Base-by-base conservation (phyloP, 2,888 invertebrate species). In the Polylopha cassiicola region DNA sequence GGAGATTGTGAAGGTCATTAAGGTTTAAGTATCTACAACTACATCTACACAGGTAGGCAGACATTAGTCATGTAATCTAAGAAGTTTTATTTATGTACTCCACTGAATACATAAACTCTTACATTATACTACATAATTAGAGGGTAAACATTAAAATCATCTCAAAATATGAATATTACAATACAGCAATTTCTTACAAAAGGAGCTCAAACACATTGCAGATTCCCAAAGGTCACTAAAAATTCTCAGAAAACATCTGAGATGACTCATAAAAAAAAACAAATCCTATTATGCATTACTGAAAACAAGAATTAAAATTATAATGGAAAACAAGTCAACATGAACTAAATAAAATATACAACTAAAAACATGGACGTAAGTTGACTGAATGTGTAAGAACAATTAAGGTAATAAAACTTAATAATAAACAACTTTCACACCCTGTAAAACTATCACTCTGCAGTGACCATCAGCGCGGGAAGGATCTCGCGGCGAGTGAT, bases 291-390 rank as follows among this genome's bases (percentile, higher is more conserved):
- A 84, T 84, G 82, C 81, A 58, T 72, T 61, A 66, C 64, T 60
- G 58, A 65, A 71, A 78, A 75, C 72, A 73, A 79, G 75, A 65
- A 70, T 77, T 76, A 81, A 77, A 41, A 78, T 78, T 73, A 80
- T 72, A 74, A 79, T 71, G 71, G 80, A 79, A 72, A 81, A 77
- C 72, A 74, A 74, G 70, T 77, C 74, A 84, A 77, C 77, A 58
- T 55, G 60, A 71, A 61, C 66, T 72, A 74, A 72, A 75, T 84
- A 82, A 80, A 82, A 81, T 82, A 84, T 80, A 70, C 62, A 82
- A 80, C 74, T 76, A 76, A 81, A 75, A 84, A 81, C 80, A 77
- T 82, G 84, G 82, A 84, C 81, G 81, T 73, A 76, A 73, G 61
- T 67, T 67, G 61, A 75, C 70, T 77, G 79, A 79, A 81, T 76